Evolutionary conservation across 2,113 vertebrate genomes (phyloP).

Genomic region (Ramphastos sulfuratus): DNA sequence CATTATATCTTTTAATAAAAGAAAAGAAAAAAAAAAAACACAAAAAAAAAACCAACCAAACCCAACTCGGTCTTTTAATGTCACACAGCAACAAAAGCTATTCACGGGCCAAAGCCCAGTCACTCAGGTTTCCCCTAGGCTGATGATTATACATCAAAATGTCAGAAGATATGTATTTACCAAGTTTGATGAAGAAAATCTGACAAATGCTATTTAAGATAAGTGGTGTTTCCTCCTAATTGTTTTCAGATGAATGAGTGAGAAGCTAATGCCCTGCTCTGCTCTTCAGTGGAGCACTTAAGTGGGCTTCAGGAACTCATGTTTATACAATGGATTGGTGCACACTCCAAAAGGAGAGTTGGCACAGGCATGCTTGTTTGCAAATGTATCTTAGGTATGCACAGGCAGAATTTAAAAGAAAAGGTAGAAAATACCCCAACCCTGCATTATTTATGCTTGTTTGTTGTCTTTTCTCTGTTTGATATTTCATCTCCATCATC

Average conservation of each 20-base stretch:
- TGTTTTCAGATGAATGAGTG: slow-evolving; percentile 81
- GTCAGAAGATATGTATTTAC: slow-evolving; percentile 84
- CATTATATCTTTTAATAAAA: slow-evolving; percentile 63
- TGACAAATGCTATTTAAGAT: slow-evolving; percentile 83
- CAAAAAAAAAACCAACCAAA: background rate
- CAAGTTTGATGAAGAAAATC: slow-evolving; percentile 83
- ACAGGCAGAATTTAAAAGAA: too few species aligned
- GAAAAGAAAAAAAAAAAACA: background rate
- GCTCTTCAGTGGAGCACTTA: slow-evolving; percentile 73
- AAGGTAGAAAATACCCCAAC: background rate
- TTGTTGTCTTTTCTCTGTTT: background rate
- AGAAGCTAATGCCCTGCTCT: slow-evolving; percentile 76
- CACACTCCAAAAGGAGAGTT: slow-evolving; percentile 33
- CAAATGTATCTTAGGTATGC: too few species aligned
- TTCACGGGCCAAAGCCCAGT: slow-evolving; percentile 80
- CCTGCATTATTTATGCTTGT: background rate
- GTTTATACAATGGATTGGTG: slow-evolving; percentile 56
- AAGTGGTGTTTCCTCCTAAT: slow-evolving; percentile 81
- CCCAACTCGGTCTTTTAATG: slow-evolving; percentile 71
- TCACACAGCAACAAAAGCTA: slow-evolving; percentile 76
- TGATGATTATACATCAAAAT: slow-evolving; percentile 82
- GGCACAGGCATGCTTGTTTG: background rate
- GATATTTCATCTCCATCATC: background rate
- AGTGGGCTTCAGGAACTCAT: slow-evolving; percentile 71
- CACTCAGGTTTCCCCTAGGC: slow-evolving; percentile 77